Evolutionary conservation across 37 sponge, comb jelly and placozoan species (phyloP), one percentile per base, ranked within the genome.

Genomic region (Ephydatia muelleri): DNA sequence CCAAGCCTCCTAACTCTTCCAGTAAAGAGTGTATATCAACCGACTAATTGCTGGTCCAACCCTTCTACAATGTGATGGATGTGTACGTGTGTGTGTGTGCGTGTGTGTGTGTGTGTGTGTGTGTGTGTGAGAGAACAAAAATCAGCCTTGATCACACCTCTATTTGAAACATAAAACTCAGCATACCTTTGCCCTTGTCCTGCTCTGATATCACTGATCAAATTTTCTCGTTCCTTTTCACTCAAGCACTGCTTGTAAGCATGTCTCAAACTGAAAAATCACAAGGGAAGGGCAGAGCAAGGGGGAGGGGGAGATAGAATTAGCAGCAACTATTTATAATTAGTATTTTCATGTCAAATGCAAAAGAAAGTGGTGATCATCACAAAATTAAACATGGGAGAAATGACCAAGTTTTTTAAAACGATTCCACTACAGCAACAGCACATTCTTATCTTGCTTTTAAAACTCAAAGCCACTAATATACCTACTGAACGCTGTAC

Each of bases 241-340:
- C 12, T 68, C 21, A 25, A 37, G 76, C 90, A 90, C 32, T 77
- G 31, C n/a, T 31, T 13, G 66, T 90, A 90, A 19, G 80, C 85
- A 16, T 90, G 43, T 32, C 86, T 49, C 70, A 90, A 82, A 68
- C 90, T 90, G 65, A 68, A 80, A 23, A 36, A 1, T n/a, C n/a
- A n/a, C n/a, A n/a, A n/a, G n/a, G n/a, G n/a, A n/a, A n/a, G n/a
- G n/a, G n/a, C n/a, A n/a, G n/a, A n/a, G n/a, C n/a, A n/a, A n/a
- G n/a, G n/a, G n/a, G n/a, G n/a, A n/a, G n/a, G n/a, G n/a, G n/a
- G n/a, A n/a, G n/a, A n/a, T 36, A 38, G 35, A 31, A 33, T 34
- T 25, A 71, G 43, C 43, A 43, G 43, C 43, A 6, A 43, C 6
- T 43, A 3, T 43, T 3, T 43, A n/a, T n/a, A n/a, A n/a, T n/a